Conservation (phyloP, 2,888 invertebrate species). For the Chymomyza fuscimana region DNA sequence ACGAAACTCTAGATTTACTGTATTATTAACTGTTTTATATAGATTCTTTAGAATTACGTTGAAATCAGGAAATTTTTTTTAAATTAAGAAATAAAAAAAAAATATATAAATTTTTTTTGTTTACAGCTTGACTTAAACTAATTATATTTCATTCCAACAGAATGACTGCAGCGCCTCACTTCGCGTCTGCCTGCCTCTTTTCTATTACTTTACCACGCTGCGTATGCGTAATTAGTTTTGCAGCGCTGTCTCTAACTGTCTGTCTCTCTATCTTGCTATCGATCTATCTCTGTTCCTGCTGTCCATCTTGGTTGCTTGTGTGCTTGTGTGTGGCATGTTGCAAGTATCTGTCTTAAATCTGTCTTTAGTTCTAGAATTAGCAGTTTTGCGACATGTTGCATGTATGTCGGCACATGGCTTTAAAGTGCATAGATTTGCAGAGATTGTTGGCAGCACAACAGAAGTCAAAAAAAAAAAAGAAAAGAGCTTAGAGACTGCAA, state of each 20-base stretch:
- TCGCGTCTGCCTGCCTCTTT: background rate
- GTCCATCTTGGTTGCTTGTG: conserved; percentile 8
- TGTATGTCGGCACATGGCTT: conserved; percentile 6
- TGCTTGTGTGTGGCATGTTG: conserved; percentile 2
- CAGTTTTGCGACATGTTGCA: conserved; percentile 17
- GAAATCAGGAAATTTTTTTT: no score
- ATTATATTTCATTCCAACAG: no score
- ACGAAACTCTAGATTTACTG: no score
- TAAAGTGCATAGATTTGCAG: background rate
- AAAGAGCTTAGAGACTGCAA: background rate
- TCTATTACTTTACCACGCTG: conserved; percentile 33
- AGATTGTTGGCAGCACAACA: background rate
- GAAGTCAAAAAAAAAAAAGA: background rate
- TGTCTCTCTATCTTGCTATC: background rate
- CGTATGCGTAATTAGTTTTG: conserved; percentile 68
- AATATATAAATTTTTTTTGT: no score
- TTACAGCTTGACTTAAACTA: no score
- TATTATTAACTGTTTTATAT: no score
- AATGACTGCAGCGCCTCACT: background rate
- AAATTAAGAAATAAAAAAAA: no score
- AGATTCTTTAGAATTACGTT: no score
- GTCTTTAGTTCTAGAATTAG: conserved; percentile 37
- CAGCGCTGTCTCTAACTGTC: background rate
- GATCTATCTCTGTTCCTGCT: background rate
- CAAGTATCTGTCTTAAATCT: conserved; percentile 40